These are phyloP conservation scores for Myodes glareolus DNA, from an alignment of 2,113 vertebrate genomes.

Conservation along the genomic window DNA sequence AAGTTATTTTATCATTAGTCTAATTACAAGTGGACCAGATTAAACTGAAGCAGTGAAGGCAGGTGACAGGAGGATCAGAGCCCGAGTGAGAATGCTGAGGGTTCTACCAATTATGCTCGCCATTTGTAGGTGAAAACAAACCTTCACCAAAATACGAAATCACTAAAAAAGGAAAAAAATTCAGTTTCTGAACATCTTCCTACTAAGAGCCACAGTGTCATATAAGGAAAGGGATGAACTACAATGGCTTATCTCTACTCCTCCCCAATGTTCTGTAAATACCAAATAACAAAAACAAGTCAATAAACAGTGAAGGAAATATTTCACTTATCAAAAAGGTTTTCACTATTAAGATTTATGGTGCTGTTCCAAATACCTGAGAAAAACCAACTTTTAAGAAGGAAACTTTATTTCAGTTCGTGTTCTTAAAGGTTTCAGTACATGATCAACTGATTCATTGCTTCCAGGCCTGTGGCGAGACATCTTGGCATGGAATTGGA, in stretches of 20 bases:
- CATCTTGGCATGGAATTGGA: background rate
- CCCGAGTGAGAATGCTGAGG: background rate
- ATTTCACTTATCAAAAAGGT: constrained; percentile 1
- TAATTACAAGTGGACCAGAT: constrained; percentile 52
- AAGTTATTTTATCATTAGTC: constrained; percentile 60
- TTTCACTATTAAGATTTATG: background rate
- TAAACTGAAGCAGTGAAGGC: constrained; percentile 8
- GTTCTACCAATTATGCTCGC: background rate
- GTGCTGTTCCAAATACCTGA: background rate
- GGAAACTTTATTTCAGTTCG: background rate
- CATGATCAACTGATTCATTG: background rate
- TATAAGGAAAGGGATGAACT: constrained; percentile 2
- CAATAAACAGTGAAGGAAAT: background rate
- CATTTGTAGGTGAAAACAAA: constrained; percentile 2
- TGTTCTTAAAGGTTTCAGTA: background rate
- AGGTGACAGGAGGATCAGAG: background rate
- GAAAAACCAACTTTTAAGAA: background rate
- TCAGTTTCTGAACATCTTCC: constrained; percentile 24
- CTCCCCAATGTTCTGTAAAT: background rate
- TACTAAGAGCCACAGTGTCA: constrained; percentile 1
- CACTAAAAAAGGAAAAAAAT: constrained; percentile 16
- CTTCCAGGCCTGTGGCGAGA: background rate
- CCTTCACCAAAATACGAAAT: constrained; percentile 20
- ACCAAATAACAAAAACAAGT: constrained; percentile 32
- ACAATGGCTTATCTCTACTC: background rate